These are phyloP conservation scores for Oscheius myriophilus DNA, from an alignment of 2,888 invertebrate genomes.

Conservation along the genomic window DNA sequence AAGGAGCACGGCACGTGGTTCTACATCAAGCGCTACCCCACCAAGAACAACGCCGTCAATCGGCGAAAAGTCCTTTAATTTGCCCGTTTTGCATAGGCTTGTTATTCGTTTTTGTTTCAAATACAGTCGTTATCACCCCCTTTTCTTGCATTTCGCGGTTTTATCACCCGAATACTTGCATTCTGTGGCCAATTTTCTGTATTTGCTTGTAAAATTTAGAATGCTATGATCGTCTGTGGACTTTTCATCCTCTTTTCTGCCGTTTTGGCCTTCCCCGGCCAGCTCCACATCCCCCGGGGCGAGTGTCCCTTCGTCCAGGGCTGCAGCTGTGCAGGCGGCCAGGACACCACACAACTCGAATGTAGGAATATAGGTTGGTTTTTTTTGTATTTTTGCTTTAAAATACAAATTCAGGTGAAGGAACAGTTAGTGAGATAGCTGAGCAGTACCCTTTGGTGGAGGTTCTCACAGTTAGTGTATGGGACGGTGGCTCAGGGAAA, in stretches of 20 bases:
- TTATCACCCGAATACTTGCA: background rate
- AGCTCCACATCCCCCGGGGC: background rate
- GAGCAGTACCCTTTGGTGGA: constrained; percentile 1
- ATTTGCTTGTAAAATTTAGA: no score
- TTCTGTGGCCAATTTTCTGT: background rate
- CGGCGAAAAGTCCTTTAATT: constrained; percentile 13
- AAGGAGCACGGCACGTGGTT: constrained; percentile 63
- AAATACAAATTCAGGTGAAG: background rate
- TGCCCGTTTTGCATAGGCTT: background rate
- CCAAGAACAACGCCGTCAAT: constrained; percentile 44
- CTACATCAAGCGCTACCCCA: constrained; percentile 66
- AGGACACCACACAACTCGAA: constrained; percentile 16
- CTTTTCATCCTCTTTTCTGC: background rate
- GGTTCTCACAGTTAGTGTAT: background rate
- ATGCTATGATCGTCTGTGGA: constrained; percentile 12
- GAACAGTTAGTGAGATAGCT: background rate
- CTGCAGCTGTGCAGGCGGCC: constrained; percentile 12
- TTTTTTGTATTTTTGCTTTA: background rate
- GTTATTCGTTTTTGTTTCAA: constrained; percentile 11
- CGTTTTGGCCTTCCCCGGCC: background rate
- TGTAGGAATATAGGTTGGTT: constrained; percentile 10
- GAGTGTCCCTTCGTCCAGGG: constrained; percentile 24
- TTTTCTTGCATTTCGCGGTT: background rate
- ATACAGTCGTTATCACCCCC: background rate
- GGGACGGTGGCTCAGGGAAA: constrained; percentile 1